Evolutionary conservation across 2,888 invertebrate genomes (phyloP).

Genomic region (Sphaeridia pumilis): DNA sequence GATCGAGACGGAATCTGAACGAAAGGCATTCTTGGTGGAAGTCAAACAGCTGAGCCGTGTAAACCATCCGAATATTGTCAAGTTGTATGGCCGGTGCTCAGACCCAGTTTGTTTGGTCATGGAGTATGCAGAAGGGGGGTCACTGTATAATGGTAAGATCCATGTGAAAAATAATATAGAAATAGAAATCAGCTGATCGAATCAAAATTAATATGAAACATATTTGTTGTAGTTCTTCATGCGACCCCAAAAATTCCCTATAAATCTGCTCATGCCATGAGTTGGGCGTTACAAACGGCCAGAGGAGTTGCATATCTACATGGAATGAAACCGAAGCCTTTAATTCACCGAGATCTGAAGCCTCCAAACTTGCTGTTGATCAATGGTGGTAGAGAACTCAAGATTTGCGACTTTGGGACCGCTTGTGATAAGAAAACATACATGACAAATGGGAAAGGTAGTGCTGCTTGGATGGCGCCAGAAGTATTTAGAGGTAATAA

Average conservation of each 20-base stretch:
- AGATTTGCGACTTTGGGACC: slow-evolving; percentile 99
- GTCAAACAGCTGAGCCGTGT: slow-evolving; percentile 80
- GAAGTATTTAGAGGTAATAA: slow-evolving; percentile 61
- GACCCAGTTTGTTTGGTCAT: slow-evolving; percentile 67
- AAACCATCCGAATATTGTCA: slow-evolving; percentile 84
- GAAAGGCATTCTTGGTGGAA: slow-evolving; percentile 78
- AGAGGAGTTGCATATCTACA: slow-evolving; percentile 92
- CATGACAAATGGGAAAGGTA: slow-evolving; percentile 94
- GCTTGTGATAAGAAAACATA: slow-evolving; percentile 88
- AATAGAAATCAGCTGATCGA: too few species aligned
- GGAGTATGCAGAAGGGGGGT: slow-evolving; percentile 98
- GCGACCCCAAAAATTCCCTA: slow-evolving; percentile 70
- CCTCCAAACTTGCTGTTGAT: slow-evolving; percentile 80
- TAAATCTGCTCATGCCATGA: slow-evolving; percentile 85
- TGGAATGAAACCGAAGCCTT: slow-evolving; percentile 81
- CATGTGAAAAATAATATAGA: too few species aligned
- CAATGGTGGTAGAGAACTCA: slow-evolving; percentile 70
- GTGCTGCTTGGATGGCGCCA: slow-evolving; percentile 99
- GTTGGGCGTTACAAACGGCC: slow-evolving; percentile 91
- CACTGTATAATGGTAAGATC: slow-evolving; percentile 68
- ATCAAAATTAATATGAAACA: too few species aligned
- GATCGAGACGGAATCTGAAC: slow-evolving; percentile 80
- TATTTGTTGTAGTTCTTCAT: slow-evolving; percentile 79
- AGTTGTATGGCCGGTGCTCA: slow-evolving; percentile 79
- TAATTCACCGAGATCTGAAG: slow-evolving; percentile 85